Base-by-base conservation (phyloP, 2,113 vertebrate species). In the Pteruthius melanotis region DNA sequence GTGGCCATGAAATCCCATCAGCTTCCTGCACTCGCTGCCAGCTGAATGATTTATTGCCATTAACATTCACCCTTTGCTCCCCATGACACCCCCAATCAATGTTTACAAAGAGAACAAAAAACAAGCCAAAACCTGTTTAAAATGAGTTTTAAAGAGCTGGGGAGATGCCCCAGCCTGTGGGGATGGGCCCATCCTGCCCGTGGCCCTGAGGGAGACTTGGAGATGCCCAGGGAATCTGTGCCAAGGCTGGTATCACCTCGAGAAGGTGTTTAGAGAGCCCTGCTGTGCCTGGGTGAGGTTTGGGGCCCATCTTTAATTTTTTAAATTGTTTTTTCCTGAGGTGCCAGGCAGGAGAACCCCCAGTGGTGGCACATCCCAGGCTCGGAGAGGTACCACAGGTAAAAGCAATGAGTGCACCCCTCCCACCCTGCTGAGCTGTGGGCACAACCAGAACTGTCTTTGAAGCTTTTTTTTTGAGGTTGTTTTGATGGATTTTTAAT, bases 351-450 rank as follows among this genome's bases (percentile, higher is more conserved):
- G 1, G 9, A 31, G 57, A 42, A 21, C 44, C 8, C n/a, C 14
- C 72, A 10, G 66, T 16, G 28, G 7, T 2, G 44, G 19, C 8
- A n/a, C 4, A 8, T 13, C 42, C 16, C 1, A 5, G 64, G 45
- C 54, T 35, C 0, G 0, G 27, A 8, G 26, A 72, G 44, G 37
- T 4, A 6, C 28, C 12, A 1, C 49, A 30, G 53, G 59, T 17
- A 13, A 60, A 68, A 47, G 17, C 27, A 4, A 1, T 1, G 35
- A 52, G 33, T 50, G 47, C 57, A 4, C 3, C 18, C 21, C 24
- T 57, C 23, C 30, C 0, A 0, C 53, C 31, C 10, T 1, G 0
- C 53, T 40, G 33, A 4, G 30, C 7, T 16, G 12, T 3, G 13
- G 45, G 40, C 65, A 60, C 39, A 24, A 37, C 11, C 39, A n/a